Base-by-base conservation (phyloP, 2,797 vertebrate species). In the Dendrocincla fuliginosa region DNA sequence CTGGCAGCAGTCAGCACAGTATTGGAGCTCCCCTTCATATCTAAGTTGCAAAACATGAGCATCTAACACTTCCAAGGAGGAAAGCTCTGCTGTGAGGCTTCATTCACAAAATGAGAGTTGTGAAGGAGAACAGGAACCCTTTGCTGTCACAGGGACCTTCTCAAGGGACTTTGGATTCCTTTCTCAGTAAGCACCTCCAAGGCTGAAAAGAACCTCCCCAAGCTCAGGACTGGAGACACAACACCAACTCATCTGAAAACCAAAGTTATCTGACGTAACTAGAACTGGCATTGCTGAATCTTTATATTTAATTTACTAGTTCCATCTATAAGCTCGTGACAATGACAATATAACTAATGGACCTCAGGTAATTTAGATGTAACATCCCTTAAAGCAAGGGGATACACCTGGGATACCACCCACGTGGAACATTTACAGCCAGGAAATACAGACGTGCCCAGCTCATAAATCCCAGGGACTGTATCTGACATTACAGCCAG, bases 1-100 rank as follows among this genome's bases (percentile, higher is more conserved):
- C 19, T 91, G 91, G 93, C 93, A 96, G 78, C 78, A 92, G 37
- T 17, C 84, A 87, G 81, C 53, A 50, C 27, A 77, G 46, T 28
- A 13, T 70, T 64, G 60, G 59, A 89, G 76, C 49, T 92, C 23
- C 39, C 19, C 50, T 91, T 87, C 75, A 30, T 6, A 68, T 52
- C 27, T 14, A 35, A 84, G 35, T 6, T 68, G 50, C 41, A 75
- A 69, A 93, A 71, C 33, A 73, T 9, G 65, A 82, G 68, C 49
- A 68, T 20, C 46, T 37, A 80, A 75, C 16, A 6, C 57, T 74
- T 85, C 56, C 74, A 35, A 55, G 67, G 7, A 77, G 15, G 42
- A 49, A 53, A 46, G 56, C 52, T 80, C 70, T 50, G 49, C 44
- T 41, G 7, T 6, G 42, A 42, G 32, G 57, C 30, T 90, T 59